A percentile compares a stretch with the other conserved stretches of the same genome.
Evolutionary conservation across 2,113 vertebrate genomes (phyloP).

Genomic region (Herpailurus yagouaroundi): DNA sequence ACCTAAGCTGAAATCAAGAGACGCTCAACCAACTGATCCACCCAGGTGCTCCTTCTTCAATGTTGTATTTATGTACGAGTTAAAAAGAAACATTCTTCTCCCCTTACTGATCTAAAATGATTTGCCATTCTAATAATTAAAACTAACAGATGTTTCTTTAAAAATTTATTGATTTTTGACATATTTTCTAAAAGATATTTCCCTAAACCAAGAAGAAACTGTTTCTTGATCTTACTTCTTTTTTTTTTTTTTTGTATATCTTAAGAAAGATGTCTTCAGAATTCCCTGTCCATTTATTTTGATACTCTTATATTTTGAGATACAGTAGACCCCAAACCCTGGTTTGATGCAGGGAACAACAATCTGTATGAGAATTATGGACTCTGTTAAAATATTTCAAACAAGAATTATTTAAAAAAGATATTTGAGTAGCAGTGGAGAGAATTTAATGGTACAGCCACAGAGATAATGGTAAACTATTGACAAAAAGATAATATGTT

Average conservation of each 20-base stretch:
- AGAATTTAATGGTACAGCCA: background rate
- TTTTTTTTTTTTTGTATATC: background rate
- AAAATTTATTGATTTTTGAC: conserved; percentile 18
- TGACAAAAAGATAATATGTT: background rate
- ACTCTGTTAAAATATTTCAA: background rate
- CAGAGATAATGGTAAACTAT: background rate
- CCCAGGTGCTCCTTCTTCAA: background rate
- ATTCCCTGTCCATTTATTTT: background rate
- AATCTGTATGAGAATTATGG: background rate
- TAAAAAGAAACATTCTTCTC: background rate
- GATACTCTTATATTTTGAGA: background rate
- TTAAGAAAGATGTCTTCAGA: conserved; percentile 7
- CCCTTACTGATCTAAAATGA: background rate
- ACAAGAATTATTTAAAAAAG: background rate
- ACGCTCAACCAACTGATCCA: no score
- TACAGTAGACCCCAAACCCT: background rate
- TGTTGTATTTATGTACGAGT: background rate
- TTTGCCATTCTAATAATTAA: conserved; percentile 27
- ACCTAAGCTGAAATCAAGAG: no score
- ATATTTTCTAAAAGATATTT: background rate
- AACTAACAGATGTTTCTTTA: background rate
- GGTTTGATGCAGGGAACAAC: background rate
- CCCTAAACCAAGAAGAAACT: background rate
- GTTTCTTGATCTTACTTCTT: background rate
- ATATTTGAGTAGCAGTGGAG: background rate